A percentile compares a stretch with the other conserved stretches of the same genome.
Evolutionary conservation across 2,113 vertebrate species (phyloP).

Genomic region (Herpetotheres cachinnans): DNA sequence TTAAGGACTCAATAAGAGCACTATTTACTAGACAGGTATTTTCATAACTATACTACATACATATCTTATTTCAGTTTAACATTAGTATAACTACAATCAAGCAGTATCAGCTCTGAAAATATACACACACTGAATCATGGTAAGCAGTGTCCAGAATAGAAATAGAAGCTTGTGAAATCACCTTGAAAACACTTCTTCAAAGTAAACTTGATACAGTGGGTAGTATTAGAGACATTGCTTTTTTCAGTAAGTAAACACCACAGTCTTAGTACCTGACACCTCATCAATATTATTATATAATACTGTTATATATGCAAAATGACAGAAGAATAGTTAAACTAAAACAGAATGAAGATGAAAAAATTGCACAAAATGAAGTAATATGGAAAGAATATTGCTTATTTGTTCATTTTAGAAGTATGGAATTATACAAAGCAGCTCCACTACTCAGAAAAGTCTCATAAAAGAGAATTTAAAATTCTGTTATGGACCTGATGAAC

Average conservation of each 20-base stretch:
- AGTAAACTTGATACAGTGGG: slow-evolving; percentile 25
- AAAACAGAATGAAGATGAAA: not conserved
- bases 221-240: slow-evolving; percentile 17
- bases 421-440: slow-evolving; percentile 1
- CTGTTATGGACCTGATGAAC: not conserved
- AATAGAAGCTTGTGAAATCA: slow-evolving; percentile 34
- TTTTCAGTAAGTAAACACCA: slow-evolving; percentile 32
- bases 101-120: slow-evolving; percentile 5
- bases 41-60: not conserved
- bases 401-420: not conserved
- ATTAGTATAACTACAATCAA: not conserved
- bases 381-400: slow-evolving; percentile 1
- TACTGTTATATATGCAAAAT: not conserved
- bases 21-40: slow-evolving; percentile 56
- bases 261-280: not conserved
- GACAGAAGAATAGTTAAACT: slow-evolving; percentile 28
- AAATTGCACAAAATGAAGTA: slow-evolving; percentile 12
- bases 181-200: slow-evolving; percentile 42
- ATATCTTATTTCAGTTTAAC: slow-evolving; percentile 56
- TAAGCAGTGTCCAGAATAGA: not conserved
- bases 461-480: not conserved
- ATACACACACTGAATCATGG: not conserved
- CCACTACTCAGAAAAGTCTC: not conserved
- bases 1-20: slow-evolving; percentile 20
- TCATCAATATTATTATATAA: slow-evolving; percentile 35